Evolutionary conservation across 2,797 vertebrate species (phyloP), one percentile per base, ranked within the genome.

Genomic region (Molossus molossus): DNA sequence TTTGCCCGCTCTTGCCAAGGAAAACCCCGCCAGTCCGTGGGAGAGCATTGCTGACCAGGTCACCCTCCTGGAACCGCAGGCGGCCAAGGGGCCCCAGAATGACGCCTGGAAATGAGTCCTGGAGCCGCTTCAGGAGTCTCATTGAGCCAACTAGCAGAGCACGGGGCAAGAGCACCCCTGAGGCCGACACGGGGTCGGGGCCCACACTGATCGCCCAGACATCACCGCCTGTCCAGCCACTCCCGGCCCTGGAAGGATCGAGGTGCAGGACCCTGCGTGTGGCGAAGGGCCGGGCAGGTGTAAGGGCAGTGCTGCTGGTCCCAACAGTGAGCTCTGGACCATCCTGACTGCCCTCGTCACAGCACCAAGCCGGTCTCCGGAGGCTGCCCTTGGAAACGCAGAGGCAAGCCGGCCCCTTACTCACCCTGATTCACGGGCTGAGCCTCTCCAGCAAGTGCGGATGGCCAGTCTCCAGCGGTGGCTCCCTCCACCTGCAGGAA

Each of bases 61-160:
- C 5, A 29, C 67, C 29, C 45, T 88, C 73, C 25, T 29, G 67
- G 53, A 55, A 50, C 9, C 27, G 23, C 27, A 58, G 53, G 18
- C 11, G 9, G 73, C 10, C 1, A 0, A 0, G 6, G 75, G 27
- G 17, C 14, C 23, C 2, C 58, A 80, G n/a, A 87, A 69, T 3
- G 13, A 29, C 27, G 33, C 2, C 23, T 0, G 18, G 48, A 20
- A 0, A 7, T 1, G 15, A 40, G 9, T 21, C 17, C 23, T 4
- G 6, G 62, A 58, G 9, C 9, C 23, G 18, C 10, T 10, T 1
- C 7, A 4, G 14, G 10, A 2, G 5, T 37, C 27, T 58, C 14
- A 0, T 0, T 9, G 1, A 58, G n/a, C 2, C 27, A 40, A 55
- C 10, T 0, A 1, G 5, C 15, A 55, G 29, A 5, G 21, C 3